These are phyloP conservation scores for Globicephala melas DNA, from an alignment of 2,113 vertebrate species.

Conservation along the genomic window DNA sequence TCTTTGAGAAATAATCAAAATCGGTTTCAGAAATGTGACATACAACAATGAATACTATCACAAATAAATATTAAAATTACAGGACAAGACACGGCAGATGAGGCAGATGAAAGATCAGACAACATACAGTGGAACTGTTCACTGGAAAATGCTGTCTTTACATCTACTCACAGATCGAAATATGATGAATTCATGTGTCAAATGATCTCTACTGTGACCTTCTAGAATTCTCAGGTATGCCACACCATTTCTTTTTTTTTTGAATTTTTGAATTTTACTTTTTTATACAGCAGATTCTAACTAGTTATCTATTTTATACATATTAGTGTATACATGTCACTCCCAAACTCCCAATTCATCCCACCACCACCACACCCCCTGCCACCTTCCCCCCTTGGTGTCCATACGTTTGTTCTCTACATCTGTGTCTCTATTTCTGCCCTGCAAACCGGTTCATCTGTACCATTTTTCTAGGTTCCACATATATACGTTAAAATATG, in stretches of 20 bases:
- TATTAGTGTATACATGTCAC: too few relatives aligned
- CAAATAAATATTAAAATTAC: not conserved
- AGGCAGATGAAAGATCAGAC: not conserved
- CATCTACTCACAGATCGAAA: not conserved
- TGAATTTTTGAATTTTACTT: too few relatives aligned
- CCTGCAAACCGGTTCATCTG: too few relatives aligned
- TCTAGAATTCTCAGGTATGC: not conserved
- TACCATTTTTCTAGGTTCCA: too few relatives aligned
- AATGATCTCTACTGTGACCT: not conserved
- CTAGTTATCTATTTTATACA: too few relatives aligned
- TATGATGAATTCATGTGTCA: not conserved
- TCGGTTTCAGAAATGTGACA: not conserved
- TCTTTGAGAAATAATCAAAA: slow-evolving; percentile 10
- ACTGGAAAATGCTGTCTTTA: not conserved
- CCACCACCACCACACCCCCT: too few relatives aligned
- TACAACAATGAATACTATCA: not conserved
- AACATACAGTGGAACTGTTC: not conserved
- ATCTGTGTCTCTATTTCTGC: too few relatives aligned
- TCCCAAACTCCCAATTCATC: too few relatives aligned
- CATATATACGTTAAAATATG: too few relatives aligned
- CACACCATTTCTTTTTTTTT: not conserved
- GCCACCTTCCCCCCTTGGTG: too few relatives aligned
- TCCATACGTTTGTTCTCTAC: too few relatives aligned
- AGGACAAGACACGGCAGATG: not conserved
- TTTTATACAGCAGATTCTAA: too few relatives aligned